Conservation (phyloP, 2,797 vertebrate species). For the Chelmon rostratus region DNA sequence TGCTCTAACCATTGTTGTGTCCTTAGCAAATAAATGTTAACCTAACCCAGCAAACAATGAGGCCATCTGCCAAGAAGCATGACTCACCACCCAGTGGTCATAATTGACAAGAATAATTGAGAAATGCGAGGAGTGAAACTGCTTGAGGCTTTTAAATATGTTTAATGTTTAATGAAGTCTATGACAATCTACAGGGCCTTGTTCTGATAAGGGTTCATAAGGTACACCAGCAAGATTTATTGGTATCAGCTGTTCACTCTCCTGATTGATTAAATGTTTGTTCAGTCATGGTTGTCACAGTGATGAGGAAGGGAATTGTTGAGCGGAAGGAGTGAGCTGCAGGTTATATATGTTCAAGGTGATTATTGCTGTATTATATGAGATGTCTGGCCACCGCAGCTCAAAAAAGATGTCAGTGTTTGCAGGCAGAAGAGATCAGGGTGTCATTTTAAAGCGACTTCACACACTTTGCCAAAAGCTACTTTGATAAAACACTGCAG, state of each 20-base stretch:
- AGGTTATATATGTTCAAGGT: conserved; percentile 9
- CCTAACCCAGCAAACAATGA: conserved; percentile 61
- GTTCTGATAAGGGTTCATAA: conserved; percentile 38
- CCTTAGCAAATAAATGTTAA: conserved; percentile 50
- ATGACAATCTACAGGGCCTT: conserved; percentile 3
- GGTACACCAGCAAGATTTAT: not conserved
- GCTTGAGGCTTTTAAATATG: not conserved
- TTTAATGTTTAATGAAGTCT: conserved; percentile 55
- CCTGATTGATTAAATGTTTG: conserved; percentile 26
- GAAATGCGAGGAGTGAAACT: conserved; percentile 3
- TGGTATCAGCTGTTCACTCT: not conserved
- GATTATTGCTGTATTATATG: not conserved
- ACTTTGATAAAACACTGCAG: conserved; percentile 21
- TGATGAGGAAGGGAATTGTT: not conserved
- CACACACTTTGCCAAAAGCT: not conserved
- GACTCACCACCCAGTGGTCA: conserved; percentile 50
- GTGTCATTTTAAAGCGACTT: conserved; percentile 4
- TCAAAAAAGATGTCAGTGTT: not conserved
- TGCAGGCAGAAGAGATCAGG: not conserved
- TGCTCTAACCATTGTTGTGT: conserved; percentile 71
- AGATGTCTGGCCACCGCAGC: not conserved
- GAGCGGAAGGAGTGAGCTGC: not conserved
- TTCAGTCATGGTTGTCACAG: conserved; percentile 34
- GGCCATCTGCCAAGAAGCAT: conserved; percentile 41
- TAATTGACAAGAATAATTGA: conserved; percentile 63